Percentiles rank a stretch among this genome's conserved stretches.
Conservation (phyloP, 1,140 invertebrate genomes). For the Conopomorpha cramerella region DNA sequence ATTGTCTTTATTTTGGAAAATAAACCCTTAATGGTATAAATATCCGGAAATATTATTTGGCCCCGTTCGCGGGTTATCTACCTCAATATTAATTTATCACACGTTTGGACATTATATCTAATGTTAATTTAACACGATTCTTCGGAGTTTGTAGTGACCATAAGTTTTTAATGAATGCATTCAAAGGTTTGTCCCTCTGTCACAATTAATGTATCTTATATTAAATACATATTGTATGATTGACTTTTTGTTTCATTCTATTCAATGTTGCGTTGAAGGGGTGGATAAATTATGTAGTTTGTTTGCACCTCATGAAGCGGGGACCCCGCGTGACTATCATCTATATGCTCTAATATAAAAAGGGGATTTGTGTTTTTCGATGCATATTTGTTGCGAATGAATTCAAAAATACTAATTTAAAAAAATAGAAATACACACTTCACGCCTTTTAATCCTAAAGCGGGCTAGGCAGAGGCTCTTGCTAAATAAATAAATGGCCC, state of each 20-base stretch:
- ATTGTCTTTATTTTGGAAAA: constrained; percentile 47
- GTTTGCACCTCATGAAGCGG: too few relatives aligned
- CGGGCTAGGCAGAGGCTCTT: too few relatives aligned
- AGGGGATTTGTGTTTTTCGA: too few relatives aligned
- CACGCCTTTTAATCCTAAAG: too few relatives aligned
- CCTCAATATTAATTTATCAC: constrained; percentile 60
- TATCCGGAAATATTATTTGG: constrained; percentile 44
- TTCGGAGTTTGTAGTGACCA: constrained; percentile 46
- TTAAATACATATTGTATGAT: constrained; percentile 61
- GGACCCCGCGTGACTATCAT: too few relatives aligned
- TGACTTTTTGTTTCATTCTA: constrained; percentile 41
- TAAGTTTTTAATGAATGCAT: constrained; percentile 39
- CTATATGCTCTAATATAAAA: too few relatives aligned
- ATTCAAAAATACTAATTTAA: too few relatives aligned
- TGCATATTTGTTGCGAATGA: too few relatives aligned
- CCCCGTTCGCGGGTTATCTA: constrained; percentile 42
- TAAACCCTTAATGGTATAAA: constrained; percentile 30
- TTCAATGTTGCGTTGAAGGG: neutral
- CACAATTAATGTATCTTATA: constrained; percentile 60
- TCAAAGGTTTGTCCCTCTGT: constrained; percentile 53
- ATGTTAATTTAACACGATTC: constrained; percentile 36
- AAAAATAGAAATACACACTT: too few relatives aligned
- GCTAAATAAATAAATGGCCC: too few relatives aligned
- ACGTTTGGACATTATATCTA: constrained; percentile 51
- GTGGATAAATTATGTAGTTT: too few relatives aligned